Percentiles rank a stretch among this genome's conserved stretches.
These are phyloP conservation scores for Meloidogyne floridensis DNA, from an alignment of 1,140 invertebrate genomes.

Conservation along the genomic window DNA sequence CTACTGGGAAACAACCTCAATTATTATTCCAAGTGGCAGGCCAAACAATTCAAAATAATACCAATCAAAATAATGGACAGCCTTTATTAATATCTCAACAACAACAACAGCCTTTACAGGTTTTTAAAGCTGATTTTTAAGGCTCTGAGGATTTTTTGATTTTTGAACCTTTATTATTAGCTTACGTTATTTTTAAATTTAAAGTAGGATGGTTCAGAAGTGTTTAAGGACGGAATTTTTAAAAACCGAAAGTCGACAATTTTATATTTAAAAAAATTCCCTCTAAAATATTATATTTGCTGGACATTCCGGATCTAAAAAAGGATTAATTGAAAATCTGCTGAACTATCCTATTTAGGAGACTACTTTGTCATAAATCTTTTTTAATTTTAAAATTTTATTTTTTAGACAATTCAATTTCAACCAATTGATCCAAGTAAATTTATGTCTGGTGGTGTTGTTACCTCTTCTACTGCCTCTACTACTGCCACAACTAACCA, in stretches of 20 bases:
- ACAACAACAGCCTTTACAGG: conserved; percentile 6
- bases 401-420: not conserved
- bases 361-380: no score
- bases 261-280: no score
- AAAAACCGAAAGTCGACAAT: no score
- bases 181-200: no score
- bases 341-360: no score
- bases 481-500: not conserved
- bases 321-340: no score
- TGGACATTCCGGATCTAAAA: no score
- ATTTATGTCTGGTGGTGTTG: not conserved
- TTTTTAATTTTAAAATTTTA: not conserved
- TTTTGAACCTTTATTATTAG: no score
- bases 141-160: no score
- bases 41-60: conserved; percentile 4
- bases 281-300: no score
- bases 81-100: not conserved
- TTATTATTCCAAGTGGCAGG: conserved; percentile 36
- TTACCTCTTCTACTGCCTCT: not conserved
- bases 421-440: not conserved
- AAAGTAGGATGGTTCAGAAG: no score
- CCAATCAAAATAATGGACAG: conserved; percentile 27
- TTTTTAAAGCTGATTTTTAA: not conserved
- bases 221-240: no score
- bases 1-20: not conserved